A percentile compares a stretch with the other conserved stretches of the same genome.
These are phyloP conservation scores for Poecilia latipinna DNA, from an alignment of 2,113 vertebrate genomes.

Conservation along the genomic window DNA sequence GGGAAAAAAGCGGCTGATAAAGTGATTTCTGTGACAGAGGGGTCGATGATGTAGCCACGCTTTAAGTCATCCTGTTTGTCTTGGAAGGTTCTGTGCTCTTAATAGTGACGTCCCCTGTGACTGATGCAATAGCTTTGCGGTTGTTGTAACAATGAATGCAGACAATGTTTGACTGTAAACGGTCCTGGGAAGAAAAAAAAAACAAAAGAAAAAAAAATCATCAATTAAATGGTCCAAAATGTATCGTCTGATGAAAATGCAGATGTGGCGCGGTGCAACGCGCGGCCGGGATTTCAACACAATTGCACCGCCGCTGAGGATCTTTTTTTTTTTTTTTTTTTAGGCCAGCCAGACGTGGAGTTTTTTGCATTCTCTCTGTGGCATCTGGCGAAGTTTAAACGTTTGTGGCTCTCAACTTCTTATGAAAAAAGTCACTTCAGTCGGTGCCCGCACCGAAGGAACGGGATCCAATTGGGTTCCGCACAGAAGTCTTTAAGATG, in stretches of 20 bases:
- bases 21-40: conserved; percentile 81
- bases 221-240: conserved; percentile 78
- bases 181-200: conserved; percentile 60
- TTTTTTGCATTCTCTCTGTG: conserved; percentile 55
- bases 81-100: conserved; percentile 78
- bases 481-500: conserved; percentile 70
- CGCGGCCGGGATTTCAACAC: conserved; percentile 65
- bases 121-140: conserved; percentile 80
- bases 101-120: conserved; percentile 80
- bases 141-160: conserved; percentile 77
- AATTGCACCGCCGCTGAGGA: conserved; percentile 55
- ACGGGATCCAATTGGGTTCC: conserved; percentile 67
- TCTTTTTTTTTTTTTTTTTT: conserved; percentile 16
- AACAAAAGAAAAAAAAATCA: conserved; percentile 51
- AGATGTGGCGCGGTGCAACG: conserved; percentile 66
- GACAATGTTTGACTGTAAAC: conserved; percentile 74
- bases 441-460: conserved; percentile 68
- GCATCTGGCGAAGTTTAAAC: conserved; percentile 69
- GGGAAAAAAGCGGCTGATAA: conserved; percentile 73
- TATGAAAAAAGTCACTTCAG: conserved; percentile 74
- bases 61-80: conserved; percentile 83
- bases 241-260: conserved; percentile 78
- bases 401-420: conserved; percentile 69
- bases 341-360: conserved; percentile 27
- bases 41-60: conserved; percentile 74